Evolutionary conservation across 2,797 vertebrate species (phyloP), one percentile per base, ranked within the genome.

Genomic region (Podarcis lilfordi): DNA sequence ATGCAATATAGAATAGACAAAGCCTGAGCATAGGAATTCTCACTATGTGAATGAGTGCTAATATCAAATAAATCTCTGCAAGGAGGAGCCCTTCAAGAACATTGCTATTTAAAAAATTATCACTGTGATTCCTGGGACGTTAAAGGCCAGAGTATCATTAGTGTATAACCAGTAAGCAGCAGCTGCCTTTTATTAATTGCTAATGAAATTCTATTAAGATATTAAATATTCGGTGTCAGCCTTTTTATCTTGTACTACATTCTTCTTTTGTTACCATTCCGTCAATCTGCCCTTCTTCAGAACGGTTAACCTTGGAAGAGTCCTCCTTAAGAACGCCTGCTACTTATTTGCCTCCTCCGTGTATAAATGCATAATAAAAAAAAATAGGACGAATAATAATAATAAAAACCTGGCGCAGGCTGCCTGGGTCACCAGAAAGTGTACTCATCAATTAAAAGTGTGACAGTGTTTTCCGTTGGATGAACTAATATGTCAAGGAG

Each of bases 401-500:
- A 92, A 88, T 72, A 75, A 10, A 88, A 91, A 77, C 75, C 32
- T 0, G 1, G 55, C 89, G 86, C 89, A 85, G 89, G 85, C 88
- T 87, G 91, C 90, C 92, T 88, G 91, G 96, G 96, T 97, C 90
- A 86, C 94, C 91, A 94, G 95, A 93, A 96, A 85, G 84, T 43
- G 89, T 95, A 87, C 96, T 97, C 97, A 98, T 98, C 97, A 97
- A 93, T 98, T 97, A 97, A 97, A 97, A 96, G 96, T 91, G 95
- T 95, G 95, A 96, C 96, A 94, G 95, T 96, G 95, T 97, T 97
- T 97, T 96, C 96, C 90, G 94, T 95, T 93, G 96, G 95, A 96
- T 97, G 97, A 97, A 96, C 97, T 97, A 87, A 93, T 96, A 94
- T 97, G 97, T 98, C 97, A 97, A 96, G 96, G 97, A 98, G 97